phyloP scores from a whole-genome alignment of 2,888 invertebrate genomes.

The Tinea semifulvella region DNA sequence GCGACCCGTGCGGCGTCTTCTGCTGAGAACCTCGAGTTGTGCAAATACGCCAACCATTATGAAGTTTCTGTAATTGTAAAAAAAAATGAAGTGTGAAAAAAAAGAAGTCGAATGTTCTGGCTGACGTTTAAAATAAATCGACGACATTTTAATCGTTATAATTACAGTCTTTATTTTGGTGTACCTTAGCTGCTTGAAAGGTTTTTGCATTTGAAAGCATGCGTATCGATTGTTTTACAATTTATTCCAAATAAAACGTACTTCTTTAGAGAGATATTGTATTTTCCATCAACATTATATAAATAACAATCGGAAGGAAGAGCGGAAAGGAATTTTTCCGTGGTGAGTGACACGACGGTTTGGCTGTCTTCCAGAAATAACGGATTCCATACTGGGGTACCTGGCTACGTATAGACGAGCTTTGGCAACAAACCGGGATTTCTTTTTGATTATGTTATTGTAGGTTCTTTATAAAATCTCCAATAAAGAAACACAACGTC shows the following conservation, averaged over 20 bases:
- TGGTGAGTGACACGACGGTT: constrained; percentile 13
- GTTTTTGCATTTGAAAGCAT: constrained; percentile 4
- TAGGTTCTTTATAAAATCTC: constrained; percentile 5
- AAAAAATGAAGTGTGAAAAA: too few species aligned
- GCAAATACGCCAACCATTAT: too few species aligned
- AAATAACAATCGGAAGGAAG: constrained; percentile 13
- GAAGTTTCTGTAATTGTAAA: too few species aligned
- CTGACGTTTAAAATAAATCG: too few species aligned
- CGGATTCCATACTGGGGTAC: constrained; percentile 9
- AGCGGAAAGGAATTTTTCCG: constrained; percentile 14
- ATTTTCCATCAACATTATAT: constrained; percentile 10
- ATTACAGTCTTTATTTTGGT: too few species aligned
- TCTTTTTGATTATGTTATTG: constrained; percentile 14
- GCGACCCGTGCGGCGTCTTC: too few species aligned
- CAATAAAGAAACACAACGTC: too few species aligned
- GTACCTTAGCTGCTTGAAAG: not conserved
- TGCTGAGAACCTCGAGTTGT: too few species aligned
- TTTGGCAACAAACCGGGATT: constrained; percentile 13
- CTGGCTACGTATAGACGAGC: constrained; percentile 8
- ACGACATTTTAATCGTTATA: too few species aligned
- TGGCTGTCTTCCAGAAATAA: constrained; percentile 11
- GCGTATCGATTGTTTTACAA: not conserved
- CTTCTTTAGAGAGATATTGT: constrained; percentile 1
- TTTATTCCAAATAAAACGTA: constrained; percentile 3
- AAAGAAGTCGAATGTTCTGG: too few species aligned